Conservation (phyloP, 2,888 invertebrate genomes). For the Ferdinandea cuprea region DNA sequence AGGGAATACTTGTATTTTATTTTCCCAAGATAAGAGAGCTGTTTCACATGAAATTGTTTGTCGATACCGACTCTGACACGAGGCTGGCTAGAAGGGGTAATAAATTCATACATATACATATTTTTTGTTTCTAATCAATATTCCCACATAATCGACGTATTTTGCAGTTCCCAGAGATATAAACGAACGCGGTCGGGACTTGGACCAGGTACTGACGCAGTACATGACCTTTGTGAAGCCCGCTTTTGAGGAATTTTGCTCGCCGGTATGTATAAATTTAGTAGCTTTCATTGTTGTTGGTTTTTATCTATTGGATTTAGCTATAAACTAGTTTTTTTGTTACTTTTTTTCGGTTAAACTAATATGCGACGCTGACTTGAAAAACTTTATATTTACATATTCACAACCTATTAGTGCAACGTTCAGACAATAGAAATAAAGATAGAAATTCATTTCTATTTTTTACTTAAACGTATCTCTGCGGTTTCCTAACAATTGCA, state of each 20-base stretch:
- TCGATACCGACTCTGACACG: slow-evolving; percentile 99
- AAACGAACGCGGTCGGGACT: slow-evolving; percentile 95
- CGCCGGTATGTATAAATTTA: slow-evolving; percentile 89
- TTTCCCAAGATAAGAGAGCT: slow-evolving; percentile 96
- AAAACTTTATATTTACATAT: too few species aligned
- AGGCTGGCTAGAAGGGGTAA: slow-evolving; percentile 96
- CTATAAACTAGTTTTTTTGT: background rate
- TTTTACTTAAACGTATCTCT: too few species aligned
- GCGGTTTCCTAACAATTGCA: too few species aligned
- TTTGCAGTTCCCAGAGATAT: slow-evolving; percentile 98
- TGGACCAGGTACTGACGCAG: slow-evolving; percentile 97
- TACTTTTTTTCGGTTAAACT: too few species aligned
- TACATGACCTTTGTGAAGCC: slow-evolving; percentile 99
- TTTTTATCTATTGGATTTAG: background rate
- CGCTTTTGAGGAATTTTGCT: slow-evolving; percentile 99
- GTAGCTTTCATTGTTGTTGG: background rate
- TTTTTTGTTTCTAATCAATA: background rate
- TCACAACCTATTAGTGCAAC: too few species aligned
- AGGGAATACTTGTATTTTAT: slow-evolving; percentile 99
- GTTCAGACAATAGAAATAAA: too few species aligned
- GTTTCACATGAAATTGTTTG: slow-evolving; percentile 99
- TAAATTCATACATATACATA: background rate
- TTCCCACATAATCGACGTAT: background rate
- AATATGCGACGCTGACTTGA: too few species aligned
- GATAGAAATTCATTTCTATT: too few species aligned